Conservation (phyloP, 2,797 vertebrate genomes). For the Lepus oiostolus region DNA sequence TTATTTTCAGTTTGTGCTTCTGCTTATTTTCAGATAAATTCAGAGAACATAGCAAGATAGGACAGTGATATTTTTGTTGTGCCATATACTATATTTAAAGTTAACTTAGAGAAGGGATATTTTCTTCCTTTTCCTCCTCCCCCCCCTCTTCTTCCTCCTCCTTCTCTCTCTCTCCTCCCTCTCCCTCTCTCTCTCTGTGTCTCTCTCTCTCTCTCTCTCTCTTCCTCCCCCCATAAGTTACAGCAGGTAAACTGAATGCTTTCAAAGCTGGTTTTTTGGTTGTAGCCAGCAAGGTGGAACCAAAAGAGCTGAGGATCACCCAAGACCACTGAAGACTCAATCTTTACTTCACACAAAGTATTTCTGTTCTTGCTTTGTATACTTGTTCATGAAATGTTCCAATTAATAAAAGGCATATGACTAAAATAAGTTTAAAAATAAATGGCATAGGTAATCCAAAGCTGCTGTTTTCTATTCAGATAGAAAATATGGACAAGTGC, state of each 20-base stretch:
- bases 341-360: background rate
- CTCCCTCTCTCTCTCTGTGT: background rate
- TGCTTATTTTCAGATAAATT: constrained; percentile 13
- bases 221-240: background rate
- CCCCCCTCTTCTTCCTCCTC: background rate
- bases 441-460: background rate
- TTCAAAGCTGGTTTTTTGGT: background rate
- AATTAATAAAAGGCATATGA: background rate
- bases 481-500: background rate
- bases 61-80: background rate
- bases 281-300: background rate
- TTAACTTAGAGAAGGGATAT: background rate
- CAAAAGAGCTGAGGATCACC: background rate
- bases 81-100: background rate
- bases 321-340: background rate
- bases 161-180: background rate
- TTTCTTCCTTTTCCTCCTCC: background rate
- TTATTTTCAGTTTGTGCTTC: background rate
- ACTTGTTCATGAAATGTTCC: background rate
- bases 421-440: background rate
- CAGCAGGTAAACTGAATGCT: background rate
- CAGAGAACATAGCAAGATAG: background rate
- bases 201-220: background rate
- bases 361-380: background rate
- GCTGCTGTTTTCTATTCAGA: background rate